These are phyloP conservation scores for Poecilobothrus nobilitatus DNA, from an alignment of 2,888 invertebrate species.

Conservation along the genomic window DNA sequence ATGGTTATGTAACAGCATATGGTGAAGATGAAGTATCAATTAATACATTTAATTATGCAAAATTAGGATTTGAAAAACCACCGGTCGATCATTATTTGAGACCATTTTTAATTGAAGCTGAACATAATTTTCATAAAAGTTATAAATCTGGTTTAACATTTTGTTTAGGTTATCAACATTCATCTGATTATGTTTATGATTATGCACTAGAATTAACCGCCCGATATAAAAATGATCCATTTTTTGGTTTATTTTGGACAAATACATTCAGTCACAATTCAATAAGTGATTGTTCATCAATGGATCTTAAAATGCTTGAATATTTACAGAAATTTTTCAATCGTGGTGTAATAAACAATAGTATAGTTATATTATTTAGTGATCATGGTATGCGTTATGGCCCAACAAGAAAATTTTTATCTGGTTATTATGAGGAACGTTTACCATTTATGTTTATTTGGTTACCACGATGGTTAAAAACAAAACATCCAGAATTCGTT, in stretches of 20 bases:
- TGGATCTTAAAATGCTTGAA: constrained; percentile 54
- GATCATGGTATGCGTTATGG: constrained; percentile 76
- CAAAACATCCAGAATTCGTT: constrained; percentile 48
- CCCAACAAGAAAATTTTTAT: constrained; percentile 55
- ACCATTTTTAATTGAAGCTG: constrained; percentile 62
- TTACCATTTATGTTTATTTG: constrained; percentile 65
- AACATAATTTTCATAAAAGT: constrained; percentile 48
- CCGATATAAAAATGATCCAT: constrained; percentile 53
- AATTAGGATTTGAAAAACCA: constrained; percentile 59
- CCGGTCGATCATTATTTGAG: constrained; percentile 78
- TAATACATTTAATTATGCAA: constrained; percentile 62
- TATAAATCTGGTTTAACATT: constrained; percentile 48
- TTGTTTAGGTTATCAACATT: constrained; percentile 54
- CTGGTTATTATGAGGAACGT: constrained; percentile 71
- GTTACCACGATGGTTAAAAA: constrained; percentile 55
- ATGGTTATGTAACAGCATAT: constrained; percentile 69
- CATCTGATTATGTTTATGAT: constrained; percentile 60
- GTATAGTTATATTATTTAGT: constrained; percentile 64
- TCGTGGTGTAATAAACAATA: constrained; percentile 54
- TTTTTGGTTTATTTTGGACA: constrained; percentile 72
- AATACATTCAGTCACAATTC: constrained; percentile 67
- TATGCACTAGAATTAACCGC: constrained; percentile 59
- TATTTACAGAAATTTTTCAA: constrained; percentile 53
- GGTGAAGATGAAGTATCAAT: constrained; percentile 67
- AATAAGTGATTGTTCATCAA: constrained; percentile 56